These are phyloP conservation scores for Goniozus legneri DNA, from an alignment of 1,140 invertebrate genomes.

Conservation along the genomic window DNA sequence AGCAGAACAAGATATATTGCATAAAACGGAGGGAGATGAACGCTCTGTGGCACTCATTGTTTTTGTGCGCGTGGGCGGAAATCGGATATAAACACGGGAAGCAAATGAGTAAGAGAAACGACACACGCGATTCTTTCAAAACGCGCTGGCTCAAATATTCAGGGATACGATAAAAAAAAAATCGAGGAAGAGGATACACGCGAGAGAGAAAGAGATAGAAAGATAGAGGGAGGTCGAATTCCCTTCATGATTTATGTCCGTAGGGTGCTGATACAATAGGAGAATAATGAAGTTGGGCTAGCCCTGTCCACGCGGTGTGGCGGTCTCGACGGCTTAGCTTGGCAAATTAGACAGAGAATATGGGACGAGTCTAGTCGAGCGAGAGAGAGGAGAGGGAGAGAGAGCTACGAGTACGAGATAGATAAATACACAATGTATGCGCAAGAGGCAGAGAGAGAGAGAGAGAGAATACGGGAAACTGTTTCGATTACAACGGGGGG, in stretches of 20 bases:
- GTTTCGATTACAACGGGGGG: constrained; percentile 31
- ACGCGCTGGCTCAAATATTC: too few species aligned
- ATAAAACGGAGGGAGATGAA: too few species aligned
- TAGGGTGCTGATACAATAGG: constrained; percentile 37
- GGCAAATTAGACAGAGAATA: constrained; percentile 37
- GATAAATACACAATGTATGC: constrained; percentile 9
- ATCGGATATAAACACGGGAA: too few species aligned
- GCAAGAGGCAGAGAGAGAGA: constrained; percentile 15
- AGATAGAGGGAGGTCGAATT: constrained; percentile 15
- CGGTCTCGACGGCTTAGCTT: constrained; percentile 31
- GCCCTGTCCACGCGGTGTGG: constrained; percentile 21
- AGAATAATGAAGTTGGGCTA: constrained; percentile 40
- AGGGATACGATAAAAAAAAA: too few species aligned
- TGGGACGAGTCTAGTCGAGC: constrained; percentile 27
- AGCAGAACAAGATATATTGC: too few species aligned
- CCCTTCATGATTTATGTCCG: constrained; percentile 39
- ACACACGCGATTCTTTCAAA: too few species aligned
- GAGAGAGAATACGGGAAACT: constrained; percentile 21
- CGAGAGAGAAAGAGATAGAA: too few species aligned
- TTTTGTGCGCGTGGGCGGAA: too few species aligned
- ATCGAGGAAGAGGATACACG: too few species aligned
- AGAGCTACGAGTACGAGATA: not conserved
- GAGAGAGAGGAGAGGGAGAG: constrained; percentile 6
- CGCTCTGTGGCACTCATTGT: too few species aligned
- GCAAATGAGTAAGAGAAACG: too few species aligned